These are phyloP conservation scores for Dastarcus helophoroides DNA, from an alignment of 2,888 invertebrate genomes.

Conservation along the genomic window DNA sequence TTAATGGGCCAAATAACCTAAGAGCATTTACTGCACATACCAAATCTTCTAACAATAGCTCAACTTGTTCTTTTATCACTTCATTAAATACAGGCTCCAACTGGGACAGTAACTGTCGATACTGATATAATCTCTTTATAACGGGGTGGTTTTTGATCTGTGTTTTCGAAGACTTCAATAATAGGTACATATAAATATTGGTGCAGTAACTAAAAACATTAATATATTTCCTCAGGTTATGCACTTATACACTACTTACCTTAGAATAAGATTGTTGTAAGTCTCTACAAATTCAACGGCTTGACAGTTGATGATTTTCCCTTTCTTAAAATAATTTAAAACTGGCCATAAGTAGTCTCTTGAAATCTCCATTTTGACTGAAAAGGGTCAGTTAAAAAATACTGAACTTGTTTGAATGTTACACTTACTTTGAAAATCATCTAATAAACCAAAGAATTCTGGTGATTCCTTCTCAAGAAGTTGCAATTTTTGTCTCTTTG, in stretches of 20 bases:
- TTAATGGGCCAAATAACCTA: too few relatives aligned
- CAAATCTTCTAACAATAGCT: conserved; percentile 41
- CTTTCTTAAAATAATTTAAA: conserved; percentile 48
- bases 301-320: conserved; percentile 50
- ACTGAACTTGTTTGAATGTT: background rate
- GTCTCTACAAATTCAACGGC: conserved; percentile 61
- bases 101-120: conserved; percentile 63
- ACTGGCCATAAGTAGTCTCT: conserved; percentile 57
- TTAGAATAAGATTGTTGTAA: conserved; percentile 33
- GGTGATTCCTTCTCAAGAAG: conserved; percentile 78
- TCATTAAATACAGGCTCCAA: conserved; percentile 58
- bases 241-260: conserved; percentile 34
- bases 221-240: too few relatives aligned
- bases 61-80: conserved; percentile 55
- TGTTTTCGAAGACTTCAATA: conserved; percentile 65
- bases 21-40: too few relatives aligned
- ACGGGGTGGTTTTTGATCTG: conserved; percentile 80
- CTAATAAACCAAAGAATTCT: conserved; percentile 66
- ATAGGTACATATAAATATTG: conserved; percentile 76
- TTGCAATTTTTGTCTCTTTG: conserved; percentile 62
- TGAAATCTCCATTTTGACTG: conserved; percentile 45
- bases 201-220: conserved; percentile 61
- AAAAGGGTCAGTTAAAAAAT: conserved; percentile 11
- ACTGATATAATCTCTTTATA: conserved; percentile 70
- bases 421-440: conserved; percentile 64